These are phyloP conservation scores for Orchesella cincta DNA, from an alignment of 1,140 invertebrate species.

Conservation along the genomic window DNA sequence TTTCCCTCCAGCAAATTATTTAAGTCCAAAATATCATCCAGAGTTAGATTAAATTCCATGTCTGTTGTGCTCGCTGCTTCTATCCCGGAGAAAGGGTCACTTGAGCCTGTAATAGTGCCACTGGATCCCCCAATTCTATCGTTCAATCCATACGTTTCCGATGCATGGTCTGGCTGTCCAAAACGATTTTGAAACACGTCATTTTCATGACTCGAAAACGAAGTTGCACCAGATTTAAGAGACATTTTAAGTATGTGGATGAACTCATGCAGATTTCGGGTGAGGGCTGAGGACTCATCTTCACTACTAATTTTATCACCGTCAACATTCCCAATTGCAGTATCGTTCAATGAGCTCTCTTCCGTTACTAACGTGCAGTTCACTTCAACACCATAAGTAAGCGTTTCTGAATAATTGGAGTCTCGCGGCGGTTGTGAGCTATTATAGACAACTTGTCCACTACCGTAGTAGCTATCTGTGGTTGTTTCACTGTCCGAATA, in stretches of 20 bases:
- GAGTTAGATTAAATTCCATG: conserved; percentile 41
- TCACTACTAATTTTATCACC: neutral
- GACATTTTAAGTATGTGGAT: conserved; percentile 49
- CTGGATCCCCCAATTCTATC: neutral
- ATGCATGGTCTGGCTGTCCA: neutral
- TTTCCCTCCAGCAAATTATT: conserved; percentile 44
- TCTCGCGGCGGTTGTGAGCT: neutral
- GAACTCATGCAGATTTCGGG: conserved; percentile 44
- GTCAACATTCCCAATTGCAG: neutral
- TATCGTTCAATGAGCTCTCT: neutral
- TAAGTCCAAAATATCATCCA: conserved; percentile 45
- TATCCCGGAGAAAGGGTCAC: neutral
- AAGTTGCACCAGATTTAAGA: conserved; percentile 21
- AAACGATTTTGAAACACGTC: neutral
- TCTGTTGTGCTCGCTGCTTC: neutral
- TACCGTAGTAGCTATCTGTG: neutral
- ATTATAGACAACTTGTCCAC: neutral
- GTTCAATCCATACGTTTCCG: neutral
- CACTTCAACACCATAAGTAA: conserved; percentile 3
- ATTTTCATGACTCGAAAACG: neutral
- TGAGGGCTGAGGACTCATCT: conserved; percentile 16
- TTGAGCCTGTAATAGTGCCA: neutral
- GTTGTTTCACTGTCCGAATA: neutral
- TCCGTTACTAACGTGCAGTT: neutral
- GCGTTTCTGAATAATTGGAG: neutral